phyloP scores from a whole-genome alignment of 2,797 vertebrate species.

The Liasis olivaceus region DNA sequence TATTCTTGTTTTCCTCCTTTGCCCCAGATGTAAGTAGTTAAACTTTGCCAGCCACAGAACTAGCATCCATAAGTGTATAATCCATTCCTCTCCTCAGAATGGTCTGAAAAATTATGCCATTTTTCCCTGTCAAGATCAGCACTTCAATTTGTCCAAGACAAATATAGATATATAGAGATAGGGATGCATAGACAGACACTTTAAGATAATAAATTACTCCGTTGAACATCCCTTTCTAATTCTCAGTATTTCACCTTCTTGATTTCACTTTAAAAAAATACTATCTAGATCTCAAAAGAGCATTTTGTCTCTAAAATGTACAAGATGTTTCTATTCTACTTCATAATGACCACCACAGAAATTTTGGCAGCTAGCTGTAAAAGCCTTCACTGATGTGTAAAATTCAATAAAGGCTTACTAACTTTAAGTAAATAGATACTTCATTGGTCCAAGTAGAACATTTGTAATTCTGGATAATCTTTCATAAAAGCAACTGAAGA shows the following conservation, averaged over 20 bases:
- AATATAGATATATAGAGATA: not conserved
- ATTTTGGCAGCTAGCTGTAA: not conserved
- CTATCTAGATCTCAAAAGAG: not conserved
- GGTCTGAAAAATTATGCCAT: not conserved
- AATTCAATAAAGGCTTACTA: not conserved
- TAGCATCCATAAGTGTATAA: not conserved
- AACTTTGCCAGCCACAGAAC: not conserved
- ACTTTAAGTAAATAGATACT: not conserved
- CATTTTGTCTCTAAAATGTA: conserved; percentile 36
- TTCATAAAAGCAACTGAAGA: not conserved
- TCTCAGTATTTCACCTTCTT: conserved; percentile 34
- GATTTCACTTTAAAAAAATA: conserved; percentile 48
- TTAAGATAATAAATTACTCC: not conserved
- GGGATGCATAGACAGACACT: not conserved
- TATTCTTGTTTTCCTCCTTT: not conserved
- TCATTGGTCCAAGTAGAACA: not conserved
- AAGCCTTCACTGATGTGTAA: not conserved
- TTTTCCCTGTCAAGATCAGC: not conserved
- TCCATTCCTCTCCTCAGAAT: not conserved
- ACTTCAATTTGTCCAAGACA: not conserved
- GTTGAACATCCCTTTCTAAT: conserved; percentile 15
- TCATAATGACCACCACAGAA: not conserved
- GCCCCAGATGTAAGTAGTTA: not conserved
- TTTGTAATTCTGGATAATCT: not conserved
- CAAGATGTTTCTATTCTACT: conserved; percentile 31